These are phyloP conservation scores for Schizotus pectinicornis DNA, from an alignment of 2,888 invertebrate species.

Conservation along the genomic window DNA sequence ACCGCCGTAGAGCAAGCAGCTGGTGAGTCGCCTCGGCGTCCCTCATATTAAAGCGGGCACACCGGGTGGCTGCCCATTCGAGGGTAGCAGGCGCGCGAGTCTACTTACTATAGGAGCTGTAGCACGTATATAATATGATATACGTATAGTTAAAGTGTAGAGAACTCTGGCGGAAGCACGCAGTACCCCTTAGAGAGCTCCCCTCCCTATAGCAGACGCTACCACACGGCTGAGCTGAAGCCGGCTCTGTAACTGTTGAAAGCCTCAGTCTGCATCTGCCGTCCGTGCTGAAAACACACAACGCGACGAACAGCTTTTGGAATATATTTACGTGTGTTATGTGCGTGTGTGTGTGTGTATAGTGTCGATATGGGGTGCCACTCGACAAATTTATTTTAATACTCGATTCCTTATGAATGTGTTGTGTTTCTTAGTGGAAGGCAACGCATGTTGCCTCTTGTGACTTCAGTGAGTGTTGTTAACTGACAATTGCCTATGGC, in stretches of 20 bases:
- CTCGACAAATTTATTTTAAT: conserved; percentile 38
- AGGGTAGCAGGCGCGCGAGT: conserved; percentile 53
- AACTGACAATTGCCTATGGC: conserved; percentile 55
- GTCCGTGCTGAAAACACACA: conserved; percentile 14
- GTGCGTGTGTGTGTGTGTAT: conserved; percentile 39
- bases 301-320: conserved; percentile 29
- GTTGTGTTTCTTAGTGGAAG: conserved; percentile 44
- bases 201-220: conserved; percentile 52
- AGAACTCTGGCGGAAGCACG: conserved; percentile 52
- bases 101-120: conserved; percentile 17
- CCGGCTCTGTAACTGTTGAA: conserved; percentile 34
- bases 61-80: conserved; percentile 54
- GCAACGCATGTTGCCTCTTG: conserved; percentile 30
- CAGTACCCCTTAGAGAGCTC: conserved; percentile 56
- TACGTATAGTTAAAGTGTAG: conserved; percentile 27
- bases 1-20: conserved; percentile 44
- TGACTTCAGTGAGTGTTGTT: conserved; percentile 39
- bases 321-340: conserved; percentile 33
- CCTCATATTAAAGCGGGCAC: conserved; percentile 55
- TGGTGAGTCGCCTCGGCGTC: conserved; percentile 48
- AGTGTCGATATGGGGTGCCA: conserved; percentile 46
- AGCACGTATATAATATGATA: not conserved
- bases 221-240: conserved; percentile 51
- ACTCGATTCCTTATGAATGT: conserved; percentile 41
- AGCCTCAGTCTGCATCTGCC: conserved; percentile 53